These are phyloP conservation scores for Agapetus fuscipes DNA, from an alignment of 2,888 invertebrate genomes.

Conservation along the genomic window DNA sequence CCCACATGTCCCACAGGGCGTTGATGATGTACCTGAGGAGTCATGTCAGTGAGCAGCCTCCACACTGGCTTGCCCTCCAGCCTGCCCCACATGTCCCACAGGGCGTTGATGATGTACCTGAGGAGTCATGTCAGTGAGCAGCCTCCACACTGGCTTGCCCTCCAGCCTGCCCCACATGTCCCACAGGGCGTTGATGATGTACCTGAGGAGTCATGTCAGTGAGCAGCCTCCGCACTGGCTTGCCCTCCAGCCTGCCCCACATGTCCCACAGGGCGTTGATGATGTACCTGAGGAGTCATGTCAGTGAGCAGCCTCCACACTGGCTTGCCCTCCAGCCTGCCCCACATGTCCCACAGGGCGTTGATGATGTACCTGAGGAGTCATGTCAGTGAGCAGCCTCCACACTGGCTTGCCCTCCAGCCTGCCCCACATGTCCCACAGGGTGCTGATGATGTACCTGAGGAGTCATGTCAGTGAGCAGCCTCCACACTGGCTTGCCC, in stretches of 20 bases:
- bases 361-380: constrained; percentile 79
- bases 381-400: constrained; percentile 74
- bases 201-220: constrained; percentile 75
- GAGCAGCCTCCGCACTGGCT: constrained; percentile 81
- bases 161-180: constrained; percentile 83
- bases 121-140: constrained; percentile 74
- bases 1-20: constrained; percentile 90
- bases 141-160: constrained; percentile 79
- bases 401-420: constrained; percentile 78
- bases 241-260: constrained; percentile 75
- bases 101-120: constrained; percentile 75
- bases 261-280: constrained; percentile 89
- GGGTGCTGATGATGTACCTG: constrained; percentile 75
- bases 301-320: constrained; percentile 79
- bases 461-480: constrained; percentile 74
- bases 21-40: constrained; percentile 79
- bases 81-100: constrained; percentile 90
- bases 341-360: constrained; percentile 90
- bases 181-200: constrained; percentile 85
- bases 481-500: constrained; percentile 79
- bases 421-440: constrained; percentile 90
- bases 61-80: constrained; percentile 78
- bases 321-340: constrained; percentile 71
- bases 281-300: constrained; percentile 71
- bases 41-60: constrained; percentile 74